Evolutionary conservation across 2,113 vertebrate species (phyloP).

Genomic region (Loxodonta africana): DNA sequence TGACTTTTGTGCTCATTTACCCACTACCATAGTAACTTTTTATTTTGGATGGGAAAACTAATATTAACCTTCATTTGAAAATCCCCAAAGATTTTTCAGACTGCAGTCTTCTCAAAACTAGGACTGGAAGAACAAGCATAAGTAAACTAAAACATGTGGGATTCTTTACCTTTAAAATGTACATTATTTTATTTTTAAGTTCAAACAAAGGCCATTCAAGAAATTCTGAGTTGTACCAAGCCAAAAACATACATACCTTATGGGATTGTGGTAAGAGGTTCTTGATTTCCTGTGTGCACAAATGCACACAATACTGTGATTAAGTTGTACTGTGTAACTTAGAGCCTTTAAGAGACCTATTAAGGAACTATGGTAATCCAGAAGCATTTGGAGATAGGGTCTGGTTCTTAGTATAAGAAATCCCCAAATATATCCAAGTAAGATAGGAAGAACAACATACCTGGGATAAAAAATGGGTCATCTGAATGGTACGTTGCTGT

Average conservation of each 20-base stretch:
- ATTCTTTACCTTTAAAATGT: conserved; percentile 64
- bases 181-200: conserved; percentile 47
- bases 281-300: background rate
- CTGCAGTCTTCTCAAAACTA: conserved; percentile 53
- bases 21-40: conserved; percentile 64
- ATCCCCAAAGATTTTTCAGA: conserved; percentile 70
- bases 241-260: background rate
- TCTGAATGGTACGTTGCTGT: background rate
- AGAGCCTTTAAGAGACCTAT: background rate
- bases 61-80: conserved; percentile 70
- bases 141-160: conserved; percentile 71
- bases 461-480: background rate
- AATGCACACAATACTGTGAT: background rate
- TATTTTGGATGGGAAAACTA: conserved; percentile 62
- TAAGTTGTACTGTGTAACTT: background rate
- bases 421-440: background rate
- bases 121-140: conserved; percentile 59
- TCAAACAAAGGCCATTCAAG: conserved; percentile 53
- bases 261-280: background rate
- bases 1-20: conserved; percentile 51
- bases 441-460: background rate
- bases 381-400: background rate
- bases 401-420: background rate
- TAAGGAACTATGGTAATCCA: background rate
- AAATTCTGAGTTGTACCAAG: conserved; percentile 37